Conservation (phyloP, 2,888 invertebrate species). For the Philereme transversata region DNA sequence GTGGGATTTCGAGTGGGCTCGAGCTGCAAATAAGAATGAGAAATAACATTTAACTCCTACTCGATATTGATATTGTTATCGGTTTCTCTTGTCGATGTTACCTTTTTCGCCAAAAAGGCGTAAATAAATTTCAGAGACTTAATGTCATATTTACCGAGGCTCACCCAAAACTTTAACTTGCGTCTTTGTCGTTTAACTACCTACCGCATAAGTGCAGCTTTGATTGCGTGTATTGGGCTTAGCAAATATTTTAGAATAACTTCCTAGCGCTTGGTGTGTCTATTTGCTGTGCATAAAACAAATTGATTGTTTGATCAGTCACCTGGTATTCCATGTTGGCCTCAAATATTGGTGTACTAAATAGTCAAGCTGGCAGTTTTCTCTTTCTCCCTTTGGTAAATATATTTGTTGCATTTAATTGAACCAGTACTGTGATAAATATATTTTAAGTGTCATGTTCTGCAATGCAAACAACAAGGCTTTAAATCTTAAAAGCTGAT, state of each 20-base stretch:
- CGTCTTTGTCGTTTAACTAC: neutral
- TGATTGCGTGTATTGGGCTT: constrained; percentile 12
- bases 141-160: constrained; percentile 11
- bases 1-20: constrained; percentile 57
- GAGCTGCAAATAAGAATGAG: constrained; percentile 50
- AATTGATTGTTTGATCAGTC: constrained; percentile 27
- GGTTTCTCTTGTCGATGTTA: constrained; percentile 34
- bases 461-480: constrained; percentile 13
- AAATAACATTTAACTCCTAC: constrained; percentile 55
- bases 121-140: neutral
- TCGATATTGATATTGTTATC: constrained; percentile 46
- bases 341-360: constrained; percentile 10
- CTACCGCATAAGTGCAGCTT: neutral
- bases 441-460: constrained; percentile 15
- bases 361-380: constrained; percentile 7
- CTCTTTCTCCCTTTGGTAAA: constrained; percentile 7
- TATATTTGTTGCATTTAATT: constrained; percentile 8
- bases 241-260: constrained; percentile 19
- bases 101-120: constrained; percentile 35
- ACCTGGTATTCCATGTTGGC: constrained; percentile 11
- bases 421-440: constrained; percentile 4
- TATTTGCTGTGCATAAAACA: constrained; percentile 26
- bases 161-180: neutral
- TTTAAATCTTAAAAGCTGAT: constrained; percentile 17
- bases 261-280: constrained; percentile 25